phyloP scores from a whole-genome alignment of 1,140 invertebrate species.

The Drosophila nigrodunni region DNA sequence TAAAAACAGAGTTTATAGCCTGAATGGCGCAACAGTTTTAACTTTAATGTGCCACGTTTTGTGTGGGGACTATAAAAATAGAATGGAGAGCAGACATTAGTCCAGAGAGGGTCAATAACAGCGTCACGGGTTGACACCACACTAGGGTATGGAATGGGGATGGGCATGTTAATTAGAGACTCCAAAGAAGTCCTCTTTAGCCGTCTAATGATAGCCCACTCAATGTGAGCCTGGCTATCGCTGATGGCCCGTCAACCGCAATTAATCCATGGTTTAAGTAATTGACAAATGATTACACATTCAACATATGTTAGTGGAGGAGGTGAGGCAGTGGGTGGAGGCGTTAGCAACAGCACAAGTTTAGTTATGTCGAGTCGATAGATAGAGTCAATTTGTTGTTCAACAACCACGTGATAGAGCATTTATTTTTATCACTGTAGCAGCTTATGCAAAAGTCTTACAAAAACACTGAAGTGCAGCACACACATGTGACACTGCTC shows the following conservation, averaged over 20 bases:
- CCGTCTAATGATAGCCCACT: conserved; percentile 65
- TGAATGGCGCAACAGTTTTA: conserved; percentile 44
- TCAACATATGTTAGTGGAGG: conserved; percentile 55
- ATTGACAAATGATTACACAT: conserved; percentile 80
- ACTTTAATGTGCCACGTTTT: conserved; percentile 36
- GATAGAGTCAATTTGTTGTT: conserved; percentile 10
- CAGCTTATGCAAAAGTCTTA: conserved; percentile 49
- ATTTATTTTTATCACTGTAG: conserved; percentile 30
- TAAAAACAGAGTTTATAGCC: conserved; percentile 41
- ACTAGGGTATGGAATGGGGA: conserved; percentile 4
- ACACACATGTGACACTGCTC: conserved; percentile 20
- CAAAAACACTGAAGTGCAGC: background rate
- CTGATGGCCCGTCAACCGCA: conserved; percentile 68
- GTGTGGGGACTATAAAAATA: conserved; percentile 28
- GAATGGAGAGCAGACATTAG: conserved; percentile 17
- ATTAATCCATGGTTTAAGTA: conserved; percentile 80
- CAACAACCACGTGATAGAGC: conserved; percentile 7
- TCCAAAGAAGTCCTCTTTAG: conserved; percentile 27
- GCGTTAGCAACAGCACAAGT: conserved; percentile 13
- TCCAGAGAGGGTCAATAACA: conserved; percentile 25
- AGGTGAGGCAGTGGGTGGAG: background rate
- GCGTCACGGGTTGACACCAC: conserved; percentile 8
- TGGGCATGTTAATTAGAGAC: conserved; percentile 54
- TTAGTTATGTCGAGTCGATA: background rate
- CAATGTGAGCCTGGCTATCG: conserved; percentile 55